Percentiles rank a stretch among this genome's conserved stretches.
Conservation (phyloP, 2,113 vertebrate genomes). For the Hippocampus barbouri region DNA sequence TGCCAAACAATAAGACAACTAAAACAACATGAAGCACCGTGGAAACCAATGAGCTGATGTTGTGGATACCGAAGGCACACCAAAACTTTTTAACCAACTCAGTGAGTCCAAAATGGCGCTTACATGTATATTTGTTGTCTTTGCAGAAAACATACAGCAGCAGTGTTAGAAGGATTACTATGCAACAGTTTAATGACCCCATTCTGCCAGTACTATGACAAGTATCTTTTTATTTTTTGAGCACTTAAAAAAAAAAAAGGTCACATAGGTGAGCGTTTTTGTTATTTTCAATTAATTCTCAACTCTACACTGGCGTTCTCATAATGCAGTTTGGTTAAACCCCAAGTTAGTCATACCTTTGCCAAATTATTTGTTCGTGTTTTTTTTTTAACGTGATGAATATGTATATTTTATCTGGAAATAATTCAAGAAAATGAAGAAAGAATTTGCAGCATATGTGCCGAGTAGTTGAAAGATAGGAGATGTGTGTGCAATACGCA, state of each 20-base stretch:
- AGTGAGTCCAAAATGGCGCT: not conserved
- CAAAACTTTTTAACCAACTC: not conserved
- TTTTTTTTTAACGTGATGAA: not conserved
- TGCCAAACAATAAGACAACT: constrained; percentile 31
- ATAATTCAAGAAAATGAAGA: not conserved
- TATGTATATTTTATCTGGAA: not conserved
- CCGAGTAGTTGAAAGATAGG: not conserved
- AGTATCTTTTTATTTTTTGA: constrained; percentile 1
- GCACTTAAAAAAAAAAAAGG: not conserved
- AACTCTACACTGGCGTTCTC: not conserved
- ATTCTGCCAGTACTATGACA: not conserved
- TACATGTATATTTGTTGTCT: not conserved
- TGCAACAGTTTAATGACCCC: constrained; percentile 34
- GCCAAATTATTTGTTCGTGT: not conserved
- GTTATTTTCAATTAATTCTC: not conserved
- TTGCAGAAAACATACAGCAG: not conserved
- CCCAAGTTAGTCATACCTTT: not conserved
- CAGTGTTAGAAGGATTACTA: constrained; percentile 14
- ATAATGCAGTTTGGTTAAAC: not conserved
- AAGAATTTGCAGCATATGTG: not conserved
- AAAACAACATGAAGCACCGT: not conserved
- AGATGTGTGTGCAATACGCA: not conserved
- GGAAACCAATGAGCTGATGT: not conserved
- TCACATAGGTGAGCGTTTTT: not conserved
- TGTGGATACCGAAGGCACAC: constrained; percentile 1